phyloP scores from a whole-genome alignment of 2,113 vertebrate species.

The Sorex araneus region DNA sequence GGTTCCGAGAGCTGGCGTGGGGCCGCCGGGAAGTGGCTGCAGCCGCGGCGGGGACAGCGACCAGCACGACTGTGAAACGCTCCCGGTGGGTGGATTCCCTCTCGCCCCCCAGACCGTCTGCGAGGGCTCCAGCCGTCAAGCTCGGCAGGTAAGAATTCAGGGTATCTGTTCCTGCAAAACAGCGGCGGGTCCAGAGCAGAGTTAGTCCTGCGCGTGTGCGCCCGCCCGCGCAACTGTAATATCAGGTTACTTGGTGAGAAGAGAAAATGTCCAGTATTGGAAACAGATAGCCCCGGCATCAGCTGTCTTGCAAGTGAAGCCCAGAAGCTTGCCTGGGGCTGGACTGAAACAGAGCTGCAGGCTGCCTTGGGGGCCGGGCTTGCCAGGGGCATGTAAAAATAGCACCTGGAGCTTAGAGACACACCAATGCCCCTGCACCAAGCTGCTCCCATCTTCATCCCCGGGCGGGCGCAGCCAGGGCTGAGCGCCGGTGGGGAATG shows the following conservation, averaged over 20 bases:
- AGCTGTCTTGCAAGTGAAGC: not conserved
- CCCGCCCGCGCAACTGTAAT: not conserved
- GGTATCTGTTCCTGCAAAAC: not conserved
- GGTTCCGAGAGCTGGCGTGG: conserved; percentile 30
- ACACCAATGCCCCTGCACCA: not conserved
- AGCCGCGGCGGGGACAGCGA: conserved; percentile 11
- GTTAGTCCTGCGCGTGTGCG: not conserved
- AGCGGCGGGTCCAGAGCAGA: not conserved
- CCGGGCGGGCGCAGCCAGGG: not conserved
- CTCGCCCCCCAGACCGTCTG: not conserved
- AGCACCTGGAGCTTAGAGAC: conserved; percentile 24
- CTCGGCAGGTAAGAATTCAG: conserved; percentile 71
- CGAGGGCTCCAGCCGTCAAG: not conserved
- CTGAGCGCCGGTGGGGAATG: not conserved
- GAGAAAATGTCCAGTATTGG: not conserved
- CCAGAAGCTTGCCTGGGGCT: not conserved
- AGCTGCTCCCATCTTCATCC: not conserved
- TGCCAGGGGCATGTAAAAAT: not conserved
- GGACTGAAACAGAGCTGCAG: not conserved
- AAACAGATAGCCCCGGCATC: not conserved
- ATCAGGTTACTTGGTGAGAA: not conserved
- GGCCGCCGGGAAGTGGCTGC: conserved; percentile 58
- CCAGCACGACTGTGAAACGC: not conserved
- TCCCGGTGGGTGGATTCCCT: not conserved
- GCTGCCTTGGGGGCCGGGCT: not conserved